These are phyloP conservation scores for Schizotus pectinicornis DNA, from an alignment of 2,888 invertebrate species.

Conservation along the genomic window DNA sequence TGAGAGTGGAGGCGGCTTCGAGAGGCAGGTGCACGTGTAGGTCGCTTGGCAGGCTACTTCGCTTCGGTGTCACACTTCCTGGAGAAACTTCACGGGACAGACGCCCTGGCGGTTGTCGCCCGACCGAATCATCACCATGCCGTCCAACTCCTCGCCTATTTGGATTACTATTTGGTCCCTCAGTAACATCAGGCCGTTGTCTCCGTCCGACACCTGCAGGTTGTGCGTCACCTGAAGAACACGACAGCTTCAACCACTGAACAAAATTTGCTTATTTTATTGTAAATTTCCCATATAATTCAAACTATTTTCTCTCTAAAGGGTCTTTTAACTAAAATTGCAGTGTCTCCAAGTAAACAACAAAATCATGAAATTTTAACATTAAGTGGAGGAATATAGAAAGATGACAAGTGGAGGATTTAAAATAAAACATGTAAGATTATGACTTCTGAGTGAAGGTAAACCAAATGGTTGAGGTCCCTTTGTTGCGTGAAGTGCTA, in stretches of 20 bases:
- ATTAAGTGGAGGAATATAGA: no score
- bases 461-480: not conserved
- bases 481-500: no score
- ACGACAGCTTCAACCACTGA: not conserved
- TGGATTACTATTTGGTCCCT: constrained; percentile 94
- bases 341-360: no score
- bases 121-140: constrained; percentile 92
- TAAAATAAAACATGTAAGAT: no score
- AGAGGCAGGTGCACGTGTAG: constrained; percentile 46
- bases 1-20: constrained; percentile 24
- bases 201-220: constrained; percentile 86
- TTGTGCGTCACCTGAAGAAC: constrained; percentile 67
- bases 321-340: no score
- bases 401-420: no score
- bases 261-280: not conserved
- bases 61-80: constrained; percentile 87
- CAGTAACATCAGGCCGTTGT: constrained; percentile 79
- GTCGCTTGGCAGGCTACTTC: constrained; percentile 51
- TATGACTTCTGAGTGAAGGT: not conserved
- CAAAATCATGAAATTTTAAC: no score
- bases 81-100: constrained; percentile 92
- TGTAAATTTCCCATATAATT: no score
- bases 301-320: no score
- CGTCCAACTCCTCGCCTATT: constrained; percentile 90
- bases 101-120: constrained; percentile 92